Base-by-base conservation (phyloP, 1,140 invertebrate genomes). In the Drosophila obscura region DNA sequence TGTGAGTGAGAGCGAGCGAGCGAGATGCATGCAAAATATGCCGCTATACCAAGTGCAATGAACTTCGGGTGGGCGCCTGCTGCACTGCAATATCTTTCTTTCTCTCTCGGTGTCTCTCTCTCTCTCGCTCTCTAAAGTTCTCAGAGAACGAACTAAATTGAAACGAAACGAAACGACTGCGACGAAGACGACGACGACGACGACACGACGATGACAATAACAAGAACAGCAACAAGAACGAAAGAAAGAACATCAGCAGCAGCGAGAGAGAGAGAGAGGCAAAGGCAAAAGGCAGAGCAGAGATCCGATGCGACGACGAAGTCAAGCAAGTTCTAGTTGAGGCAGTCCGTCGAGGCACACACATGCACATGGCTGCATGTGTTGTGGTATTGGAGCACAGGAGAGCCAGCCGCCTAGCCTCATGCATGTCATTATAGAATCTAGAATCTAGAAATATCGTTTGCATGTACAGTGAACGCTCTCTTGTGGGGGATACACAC, bases 241-340 rank as follows among this genome's bases (percentile, higher is more conserved):
- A 19, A 41, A 35, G 61, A 53, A 65, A 50, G 11, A 11, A 24
- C 4, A 24, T 24, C 22, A 67, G 39, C n/a, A n/a, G n/a, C n/a
- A 35, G 28, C 19, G 31, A 66, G 44, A 39, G 24, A 64, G n/a
- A n/a, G 7, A 11, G 15, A 35, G 31, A 35, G 8, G 35, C 9
- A 11, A 9, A 11, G 11, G 59, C 63, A 44, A 44, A 50, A 44
- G 16, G 64, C 64, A 65, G 55, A 52, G 31, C 46, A 41, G 31
- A 65, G 48, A 65, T 52, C 44, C 46, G 62, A 49, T 50, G 57
- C 41, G 31, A 52, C 46, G 48, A 71, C 73, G 71, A 88, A 88
- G 78, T 88, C 83, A 87, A 87, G 83, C 79, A 88, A 88, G 83
- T 87, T 87, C 83, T 87, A 87, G 83, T 87, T 87, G 83, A 88